Evolutionary conservation across 1,140 invertebrate genomes (phyloP).

Genomic region (Drosophila elegans): DNA sequence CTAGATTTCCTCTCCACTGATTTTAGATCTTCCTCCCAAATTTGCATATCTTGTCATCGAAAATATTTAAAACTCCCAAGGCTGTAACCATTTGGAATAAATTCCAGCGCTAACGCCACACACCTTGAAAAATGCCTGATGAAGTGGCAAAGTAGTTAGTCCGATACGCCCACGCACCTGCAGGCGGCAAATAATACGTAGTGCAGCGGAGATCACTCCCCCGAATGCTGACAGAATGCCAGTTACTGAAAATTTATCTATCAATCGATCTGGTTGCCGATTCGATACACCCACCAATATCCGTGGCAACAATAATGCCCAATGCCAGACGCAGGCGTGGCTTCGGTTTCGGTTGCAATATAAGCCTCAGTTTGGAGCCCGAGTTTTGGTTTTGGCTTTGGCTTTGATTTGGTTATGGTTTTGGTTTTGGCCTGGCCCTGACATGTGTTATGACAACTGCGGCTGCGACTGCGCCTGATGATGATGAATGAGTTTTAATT

Average conservation of each 20-base stretch:
- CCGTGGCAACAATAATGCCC: slow-evolving; percentile 19
- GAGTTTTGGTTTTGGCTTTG: slow-evolving; percentile 21
- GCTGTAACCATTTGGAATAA: slow-evolving; percentile 29
- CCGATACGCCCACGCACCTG: slow-evolving; percentile 71
- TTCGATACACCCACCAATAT: slow-evolving; percentile 68
- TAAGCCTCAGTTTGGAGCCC: slow-evolving; percentile 10
- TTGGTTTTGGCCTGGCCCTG: slow-evolving; percentile 60
- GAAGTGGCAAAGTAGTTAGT: slow-evolving; percentile 78
- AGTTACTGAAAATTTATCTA: slow-evolving; percentile 79
- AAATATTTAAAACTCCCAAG: slow-evolving; percentile 7
- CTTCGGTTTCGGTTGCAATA: slow-evolving; percentile 27
- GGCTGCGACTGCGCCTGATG: slow-evolving; percentile 58
- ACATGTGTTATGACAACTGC: slow-evolving; percentile 76
- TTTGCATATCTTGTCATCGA: slow-evolving; percentile 36
- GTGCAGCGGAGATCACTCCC: slow-evolving; percentile 9
- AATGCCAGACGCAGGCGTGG: slow-evolving; percentile 75
- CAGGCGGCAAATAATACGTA: slow-evolving; percentile 38
- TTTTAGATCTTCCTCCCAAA: slow-evolving; percentile 9
- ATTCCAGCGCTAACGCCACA: slow-evolving; percentile 49
- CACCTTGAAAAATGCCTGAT: slow-evolving; percentile 73
- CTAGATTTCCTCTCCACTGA: background rate
- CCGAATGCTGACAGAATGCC: slow-evolving; percentile 71
- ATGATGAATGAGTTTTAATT: slow-evolving; percentile 83
- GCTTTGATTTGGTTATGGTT: slow-evolving; percentile 14
- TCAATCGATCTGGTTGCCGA: slow-evolving; percentile 75